Conservation (phyloP, 2,113 vertebrate genomes). For the Piprites chloris region DNA sequence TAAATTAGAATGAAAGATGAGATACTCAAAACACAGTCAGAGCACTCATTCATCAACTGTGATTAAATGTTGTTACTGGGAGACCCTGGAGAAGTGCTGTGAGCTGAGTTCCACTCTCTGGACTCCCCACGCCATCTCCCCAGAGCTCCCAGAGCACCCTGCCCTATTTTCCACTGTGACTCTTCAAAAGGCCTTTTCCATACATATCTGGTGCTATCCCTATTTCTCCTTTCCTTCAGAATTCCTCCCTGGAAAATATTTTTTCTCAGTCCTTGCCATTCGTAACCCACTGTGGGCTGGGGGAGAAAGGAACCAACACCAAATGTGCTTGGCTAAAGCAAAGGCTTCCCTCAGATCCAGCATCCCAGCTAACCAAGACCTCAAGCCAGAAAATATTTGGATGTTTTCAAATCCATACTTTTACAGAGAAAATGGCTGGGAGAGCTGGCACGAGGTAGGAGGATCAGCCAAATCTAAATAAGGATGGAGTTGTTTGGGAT, state of each 20-base stretch:
- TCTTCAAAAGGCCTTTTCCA: background rate
- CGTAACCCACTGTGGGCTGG: background rate
- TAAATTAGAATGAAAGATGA: conserved; percentile 55
- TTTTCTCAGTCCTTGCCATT: background rate
- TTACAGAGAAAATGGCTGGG: background rate
- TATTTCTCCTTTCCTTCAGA: background rate
- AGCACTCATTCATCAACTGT: background rate
- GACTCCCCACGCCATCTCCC: background rate
- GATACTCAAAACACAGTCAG: conserved; percentile 26
- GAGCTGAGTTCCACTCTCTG: background rate
- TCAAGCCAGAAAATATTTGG: background rate
- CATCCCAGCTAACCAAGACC: background rate
- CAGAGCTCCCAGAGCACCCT: background rate
- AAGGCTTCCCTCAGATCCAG: background rate
- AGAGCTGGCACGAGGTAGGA: background rate
- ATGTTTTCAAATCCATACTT: background rate
- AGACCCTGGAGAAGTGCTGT: background rate
- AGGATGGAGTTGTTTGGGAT: background rate
- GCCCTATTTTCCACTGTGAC: background rate
- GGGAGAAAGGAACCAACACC: background rate
- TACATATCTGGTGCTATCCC: background rate
- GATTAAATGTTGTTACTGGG: background rate
- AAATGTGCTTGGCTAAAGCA: background rate
- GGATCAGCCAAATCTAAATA: background rate
- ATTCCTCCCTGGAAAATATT: background rate